Percentiles rank a stretch among this genome's conserved stretches.
Conservation (phyloP, 2,797 vertebrate species). For the Bryconaethiops microstoma region DNA sequence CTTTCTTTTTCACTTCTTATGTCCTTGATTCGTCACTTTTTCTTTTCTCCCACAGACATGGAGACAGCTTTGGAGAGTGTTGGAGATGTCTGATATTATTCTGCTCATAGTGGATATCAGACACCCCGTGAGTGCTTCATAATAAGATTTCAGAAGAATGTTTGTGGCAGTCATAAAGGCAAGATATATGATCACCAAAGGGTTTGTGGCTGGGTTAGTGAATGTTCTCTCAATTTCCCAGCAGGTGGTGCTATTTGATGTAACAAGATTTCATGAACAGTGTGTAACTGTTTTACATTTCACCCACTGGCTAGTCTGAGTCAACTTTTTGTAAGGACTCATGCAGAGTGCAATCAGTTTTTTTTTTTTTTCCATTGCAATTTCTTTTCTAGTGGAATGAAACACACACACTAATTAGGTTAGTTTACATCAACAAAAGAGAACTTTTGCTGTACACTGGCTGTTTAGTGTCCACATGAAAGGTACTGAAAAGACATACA, state of each 20-base stretch:
- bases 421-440: too few species aligned
- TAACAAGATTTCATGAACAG: background rate
- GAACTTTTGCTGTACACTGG: too few species aligned
- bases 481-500: too few species aligned
- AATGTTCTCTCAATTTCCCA: background rate
- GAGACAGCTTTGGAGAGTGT: conserved; percentile 93
- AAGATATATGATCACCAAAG: background rate
- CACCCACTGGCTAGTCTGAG: background rate
- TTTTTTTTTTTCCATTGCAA: too few species aligned
- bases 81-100: conserved; percentile 93
- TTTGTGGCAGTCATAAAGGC: background rate
- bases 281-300: too few species aligned
- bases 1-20: background rate
- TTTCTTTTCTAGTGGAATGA: too few species aligned
- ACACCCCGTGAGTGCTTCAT: conserved; percentile 82
- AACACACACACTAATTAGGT: too few species aligned
- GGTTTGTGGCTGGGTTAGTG: too few species aligned
- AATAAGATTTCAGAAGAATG: background rate
- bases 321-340: too few species aligned
- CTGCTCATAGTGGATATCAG: conserved; percentile 91
- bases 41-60: conserved; percentile 80
- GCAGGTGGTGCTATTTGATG: conserved; percentile 1
- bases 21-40: background rate
- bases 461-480: too few species aligned
- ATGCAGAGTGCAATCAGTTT: too few species aligned